These are phyloP conservation scores for Virgularia gustaviana DNA, from an alignment of 92 coral and sea anemone species.

Conservation along the genomic window DNA sequence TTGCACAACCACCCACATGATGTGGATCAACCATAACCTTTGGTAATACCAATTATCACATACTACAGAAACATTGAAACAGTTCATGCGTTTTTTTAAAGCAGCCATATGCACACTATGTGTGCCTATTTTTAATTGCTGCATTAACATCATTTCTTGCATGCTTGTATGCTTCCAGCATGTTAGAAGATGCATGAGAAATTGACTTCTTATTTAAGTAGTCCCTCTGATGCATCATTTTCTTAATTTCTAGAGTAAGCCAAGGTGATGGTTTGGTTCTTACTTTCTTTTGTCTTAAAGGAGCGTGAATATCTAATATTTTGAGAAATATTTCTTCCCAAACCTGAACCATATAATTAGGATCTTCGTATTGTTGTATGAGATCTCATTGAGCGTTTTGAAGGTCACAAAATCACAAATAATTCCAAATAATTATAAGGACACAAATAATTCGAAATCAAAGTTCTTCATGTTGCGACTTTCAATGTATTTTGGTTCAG, in stretches of 20 bases:
- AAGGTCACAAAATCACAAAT: neutral
- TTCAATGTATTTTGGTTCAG: slow-evolving; percentile 3
- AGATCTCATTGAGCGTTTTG: slow-evolving; percentile 7
- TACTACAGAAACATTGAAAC: too few species aligned
- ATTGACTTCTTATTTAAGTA: neutral
- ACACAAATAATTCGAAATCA: too few species aligned
- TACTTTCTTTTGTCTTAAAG: slow-evolving; percentile 18
- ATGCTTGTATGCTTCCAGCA: too few species aligned
- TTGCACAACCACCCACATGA: too few species aligned
- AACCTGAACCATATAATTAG: slow-evolving; percentile 2
- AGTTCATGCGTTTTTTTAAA: too few species aligned
- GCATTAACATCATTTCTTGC: slow-evolving; percentile 31
- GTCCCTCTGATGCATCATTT: slow-evolving; percentile 39
- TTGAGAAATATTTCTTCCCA: slow-evolving; percentile 21
- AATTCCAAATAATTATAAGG: too few species aligned
- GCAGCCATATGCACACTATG: too few species aligned
- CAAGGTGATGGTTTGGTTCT: slow-evolving; percentile 52
- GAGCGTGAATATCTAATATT: slow-evolving; percentile 17
- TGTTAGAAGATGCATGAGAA: too few species aligned
- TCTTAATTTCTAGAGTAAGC: slow-evolving; percentile 52
- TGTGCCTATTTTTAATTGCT: slow-evolving; percentile 32
- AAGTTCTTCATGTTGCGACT: slow-evolving; percentile 10
- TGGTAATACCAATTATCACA: too few species aligned
- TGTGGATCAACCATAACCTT: too few species aligned
- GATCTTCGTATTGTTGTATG: neutral